These are phyloP conservation scores for Eurystomus gularis DNA, from an alignment of 2,113 vertebrate genomes.

Conservation along the genomic window DNA sequence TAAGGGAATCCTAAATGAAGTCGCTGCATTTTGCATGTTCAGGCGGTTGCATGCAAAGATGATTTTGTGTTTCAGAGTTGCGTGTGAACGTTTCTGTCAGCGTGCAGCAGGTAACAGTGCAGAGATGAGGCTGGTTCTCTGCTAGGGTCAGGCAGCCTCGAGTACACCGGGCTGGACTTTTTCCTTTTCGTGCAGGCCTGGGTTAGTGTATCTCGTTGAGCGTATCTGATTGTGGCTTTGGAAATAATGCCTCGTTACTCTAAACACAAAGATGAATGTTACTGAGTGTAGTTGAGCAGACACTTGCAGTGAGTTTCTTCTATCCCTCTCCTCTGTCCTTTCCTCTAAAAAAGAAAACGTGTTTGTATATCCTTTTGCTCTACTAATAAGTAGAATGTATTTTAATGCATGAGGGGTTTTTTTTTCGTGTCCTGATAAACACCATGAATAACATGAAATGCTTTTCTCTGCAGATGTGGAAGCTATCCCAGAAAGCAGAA, in stretches of 20 bases:
- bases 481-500: slow-evolving; percentile 90
- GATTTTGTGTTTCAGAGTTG: slow-evolving; percentile 6
- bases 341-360: not conserved
- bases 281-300: not conserved
- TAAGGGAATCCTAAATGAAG: not conserved
- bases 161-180: not conserved
- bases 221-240: not conserved
- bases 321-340: slow-evolving; percentile 23
- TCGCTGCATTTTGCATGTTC: slow-evolving; percentile 50
- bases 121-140: not conserved
- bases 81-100: not conserved
- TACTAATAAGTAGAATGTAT: slow-evolving; percentile 37
- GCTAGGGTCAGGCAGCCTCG: not conserved
- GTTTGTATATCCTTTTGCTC: slow-evolving; percentile 16
- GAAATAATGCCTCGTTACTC: not conserved
- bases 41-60: slow-evolving; percentile 70
- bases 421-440: slow-evolving; percentile 66
- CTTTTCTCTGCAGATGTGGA: slow-evolving; percentile 99
- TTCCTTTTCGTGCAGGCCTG: not conserved
- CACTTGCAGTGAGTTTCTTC: not conserved
- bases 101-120: not conserved
- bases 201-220: not conserved
- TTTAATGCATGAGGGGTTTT: slow-evolving; percentile 44
- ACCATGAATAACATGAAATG: slow-evolving; percentile 84
- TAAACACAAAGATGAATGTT: not conserved